Evolutionary conservation across 2,113 vertebrate genomes (phyloP).

Genomic region (Sphyrna mokarran): DNA sequence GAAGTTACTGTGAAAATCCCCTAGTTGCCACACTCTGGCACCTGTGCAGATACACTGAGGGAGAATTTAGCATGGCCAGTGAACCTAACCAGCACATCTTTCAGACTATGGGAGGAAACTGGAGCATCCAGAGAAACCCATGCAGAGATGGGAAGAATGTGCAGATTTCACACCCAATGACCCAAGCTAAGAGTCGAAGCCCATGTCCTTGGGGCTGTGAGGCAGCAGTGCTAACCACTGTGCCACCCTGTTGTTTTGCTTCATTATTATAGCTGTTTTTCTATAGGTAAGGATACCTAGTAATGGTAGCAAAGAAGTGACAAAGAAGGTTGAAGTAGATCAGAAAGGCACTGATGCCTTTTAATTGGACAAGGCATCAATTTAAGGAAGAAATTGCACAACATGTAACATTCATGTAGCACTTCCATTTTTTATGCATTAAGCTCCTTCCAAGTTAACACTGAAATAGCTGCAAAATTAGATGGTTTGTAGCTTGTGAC

Average conservation of each 20-base stretch:
- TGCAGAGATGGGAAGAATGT: too few species aligned
- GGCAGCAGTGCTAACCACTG: too few species aligned
- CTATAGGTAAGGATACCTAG: background rate
- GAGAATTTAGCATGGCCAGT: too few species aligned
- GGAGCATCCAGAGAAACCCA: too few species aligned
- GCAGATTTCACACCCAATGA: too few species aligned
- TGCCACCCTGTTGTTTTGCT: background rate
- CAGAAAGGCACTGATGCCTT: background rate
- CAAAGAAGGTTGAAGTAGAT: background rate
- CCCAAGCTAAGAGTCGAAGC: too few species aligned
- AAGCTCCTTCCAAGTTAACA: constrained; percentile 1
- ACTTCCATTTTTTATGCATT: background rate
- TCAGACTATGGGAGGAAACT: too few species aligned
- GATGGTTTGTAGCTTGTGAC: background rate
- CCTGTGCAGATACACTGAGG: too few species aligned
- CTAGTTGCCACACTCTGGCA: too few species aligned
- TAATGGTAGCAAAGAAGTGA: background rate
- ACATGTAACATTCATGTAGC: background rate
- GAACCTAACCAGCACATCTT: too few species aligned
- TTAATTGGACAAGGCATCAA: background rate
- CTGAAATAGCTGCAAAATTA: background rate
- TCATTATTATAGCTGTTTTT: background rate
- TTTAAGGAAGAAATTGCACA: background rate
- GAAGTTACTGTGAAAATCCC: too few species aligned
- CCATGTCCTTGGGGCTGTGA: too few species aligned